These are phyloP conservation scores for Suillia variegata DNA, from an alignment of 2,888 invertebrate genomes.

Conservation along the genomic window DNA sequence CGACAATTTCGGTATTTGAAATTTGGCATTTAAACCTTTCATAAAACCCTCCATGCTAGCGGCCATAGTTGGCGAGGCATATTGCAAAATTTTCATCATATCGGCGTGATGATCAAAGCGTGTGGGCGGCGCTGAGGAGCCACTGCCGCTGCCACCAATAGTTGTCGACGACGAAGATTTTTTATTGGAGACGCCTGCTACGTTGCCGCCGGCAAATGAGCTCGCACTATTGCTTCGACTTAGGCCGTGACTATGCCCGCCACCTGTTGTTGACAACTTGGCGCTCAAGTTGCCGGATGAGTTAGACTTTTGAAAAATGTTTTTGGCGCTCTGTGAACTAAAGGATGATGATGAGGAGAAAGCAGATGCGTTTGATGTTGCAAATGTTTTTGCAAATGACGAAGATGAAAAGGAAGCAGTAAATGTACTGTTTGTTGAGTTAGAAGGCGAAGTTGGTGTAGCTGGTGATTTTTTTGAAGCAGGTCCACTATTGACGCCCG, in stretches of 20 bases:
- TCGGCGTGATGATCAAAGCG: constrained; percentile 55
- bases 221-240: constrained; percentile 59
- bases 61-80: constrained; percentile 66
- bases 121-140: constrained; percentile 40
- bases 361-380: constrained; percentile 15
- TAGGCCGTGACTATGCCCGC: constrained; percentile 34
- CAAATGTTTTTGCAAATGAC: neutral
- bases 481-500: constrained; percentile 85
- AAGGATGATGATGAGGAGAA: constrained; percentile 8
- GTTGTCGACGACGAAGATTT: neutral
- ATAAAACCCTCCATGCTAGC: constrained; percentile 74
- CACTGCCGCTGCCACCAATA: constrained; percentile 34
- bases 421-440: constrained; percentile 80
- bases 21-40: constrained; percentile 79
- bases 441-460: constrained; percentile 41
- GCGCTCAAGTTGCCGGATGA: constrained; percentile 57
- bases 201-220: constrained; percentile 42
- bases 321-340: constrained; percentile 36
- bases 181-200: neutral
- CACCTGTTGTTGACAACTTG: constrained; percentile 41
- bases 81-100: constrained; percentile 64
- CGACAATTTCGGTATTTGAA: constrained; percentile 85
- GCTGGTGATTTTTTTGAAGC: constrained; percentile 70
- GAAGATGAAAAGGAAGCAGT: constrained; percentile 68
- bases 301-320: constrained; percentile 59